Conservation (phyloP, 1,140 invertebrate genomes). For the Calliphora vicina region DNA sequence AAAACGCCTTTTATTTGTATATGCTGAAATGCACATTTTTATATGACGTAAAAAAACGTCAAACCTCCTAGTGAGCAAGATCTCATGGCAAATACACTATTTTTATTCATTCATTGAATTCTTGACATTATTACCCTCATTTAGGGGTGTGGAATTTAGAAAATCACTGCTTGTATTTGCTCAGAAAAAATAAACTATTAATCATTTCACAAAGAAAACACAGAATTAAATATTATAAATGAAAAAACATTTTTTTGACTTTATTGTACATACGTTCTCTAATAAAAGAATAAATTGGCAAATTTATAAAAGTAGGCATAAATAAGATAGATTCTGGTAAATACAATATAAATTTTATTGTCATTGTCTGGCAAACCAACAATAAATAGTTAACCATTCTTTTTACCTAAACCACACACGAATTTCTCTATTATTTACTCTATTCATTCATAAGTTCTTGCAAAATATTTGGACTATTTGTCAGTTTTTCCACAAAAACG, state of each 20-base stretch:
- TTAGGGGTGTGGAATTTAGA: not conserved
- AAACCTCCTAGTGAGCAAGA: not conserved
- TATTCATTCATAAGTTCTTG: not conserved
- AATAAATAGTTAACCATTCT: not conserved
- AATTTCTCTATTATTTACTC: not conserved
- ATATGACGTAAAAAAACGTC: not conserved
- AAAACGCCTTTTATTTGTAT: not conserved
- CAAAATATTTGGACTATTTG: not conserved
- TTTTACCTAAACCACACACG: not conserved
- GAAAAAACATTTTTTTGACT: not conserved
- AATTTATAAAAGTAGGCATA: not conserved
- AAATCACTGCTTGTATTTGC: not conserved
- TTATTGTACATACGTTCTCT: not conserved
- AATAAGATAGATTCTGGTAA: not conserved
- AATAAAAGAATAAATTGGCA: not conserved
- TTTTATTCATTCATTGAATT: not conserved
- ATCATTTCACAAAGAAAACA: not conserved
- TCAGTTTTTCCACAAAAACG: not conserved
- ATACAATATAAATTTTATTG: not conserved
- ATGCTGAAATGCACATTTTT: not conserved
- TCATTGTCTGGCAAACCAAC: not conserved
- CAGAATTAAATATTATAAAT: not conserved
- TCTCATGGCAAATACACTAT: not conserved
- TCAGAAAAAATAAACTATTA: not conserved
- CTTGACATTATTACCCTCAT: not conserved